Evolutionary conservation across 2,113 vertebrate species (phyloP).

Genomic region (Dendropsophus ebraccatus): DNA sequence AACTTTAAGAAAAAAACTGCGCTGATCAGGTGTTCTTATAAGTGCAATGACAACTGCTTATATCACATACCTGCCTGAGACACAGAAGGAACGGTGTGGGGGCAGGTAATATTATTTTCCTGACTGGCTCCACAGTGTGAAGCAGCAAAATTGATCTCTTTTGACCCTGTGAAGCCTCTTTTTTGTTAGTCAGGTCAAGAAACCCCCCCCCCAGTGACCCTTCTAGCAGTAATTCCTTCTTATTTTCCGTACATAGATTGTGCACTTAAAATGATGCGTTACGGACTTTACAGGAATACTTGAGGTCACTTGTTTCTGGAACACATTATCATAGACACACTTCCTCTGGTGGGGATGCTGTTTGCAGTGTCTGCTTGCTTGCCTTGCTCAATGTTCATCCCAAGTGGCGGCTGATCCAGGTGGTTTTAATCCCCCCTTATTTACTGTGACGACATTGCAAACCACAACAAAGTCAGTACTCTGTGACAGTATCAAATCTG

Average conservation of each 20-base stretch:
- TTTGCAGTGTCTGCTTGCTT: constrained; percentile 35
- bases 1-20: too few relatives aligned
- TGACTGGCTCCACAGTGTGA: background rate
- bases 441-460: constrained; percentile 70
- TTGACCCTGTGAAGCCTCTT: background rate
- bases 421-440: constrained; percentile 66
- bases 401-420: constrained; percentile 65
- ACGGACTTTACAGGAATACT: constrained; percentile 27
- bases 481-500: constrained; percentile 73
- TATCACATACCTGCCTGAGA: background rate
- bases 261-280: background rate
- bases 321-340: background rate
- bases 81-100: background rate
- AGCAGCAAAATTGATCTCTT: background rate
- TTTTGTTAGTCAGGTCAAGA: background rate
- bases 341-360: constrained; percentile 22
- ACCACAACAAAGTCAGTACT: constrained; percentile 67
- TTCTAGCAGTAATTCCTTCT: background rate
- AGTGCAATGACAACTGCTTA: background rate
- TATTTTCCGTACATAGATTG: constrained; percentile 23
- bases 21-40: too few relatives aligned
- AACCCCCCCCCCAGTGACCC: background rate
- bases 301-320: constrained; percentile 47
- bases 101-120: background rate
- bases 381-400: constrained; percentile 50